Evolutionary conservation across 2,113 vertebrate genomes (phyloP).

Genomic region (Heliornis fulica): DNA sequence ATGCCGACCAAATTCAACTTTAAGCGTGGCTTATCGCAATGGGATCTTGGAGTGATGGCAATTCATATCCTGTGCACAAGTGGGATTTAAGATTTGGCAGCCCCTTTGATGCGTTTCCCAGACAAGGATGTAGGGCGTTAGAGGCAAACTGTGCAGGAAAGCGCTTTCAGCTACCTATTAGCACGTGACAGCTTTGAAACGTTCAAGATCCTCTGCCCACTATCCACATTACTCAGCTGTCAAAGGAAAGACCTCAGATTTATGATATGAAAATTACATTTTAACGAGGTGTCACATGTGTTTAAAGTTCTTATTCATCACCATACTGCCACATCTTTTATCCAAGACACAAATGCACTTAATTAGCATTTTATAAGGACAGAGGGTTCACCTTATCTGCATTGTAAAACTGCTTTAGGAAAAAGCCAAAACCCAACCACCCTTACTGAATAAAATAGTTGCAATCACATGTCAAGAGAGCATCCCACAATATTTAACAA

Average conservation of each 20-base stretch:
- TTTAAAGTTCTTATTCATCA: constrained; percentile 82
- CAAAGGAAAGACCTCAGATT: constrained; percentile 71
- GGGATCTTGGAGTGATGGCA: neutral
- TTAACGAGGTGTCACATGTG: constrained; percentile 80
- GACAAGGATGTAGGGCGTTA: neutral
- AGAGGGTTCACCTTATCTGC: constrained; percentile 63
- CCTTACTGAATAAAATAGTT: neutral
- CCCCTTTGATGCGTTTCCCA: neutral
- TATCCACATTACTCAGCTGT: constrained; percentile 73
- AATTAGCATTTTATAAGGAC: constrained; percentile 78
- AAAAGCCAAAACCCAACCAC: neutral
- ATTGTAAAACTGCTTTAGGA: constrained; percentile 44
- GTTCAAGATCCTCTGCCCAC: constrained; percentile 62
- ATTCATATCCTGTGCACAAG: neutral
- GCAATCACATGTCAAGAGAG: neutral
- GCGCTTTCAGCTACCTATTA: neutral
- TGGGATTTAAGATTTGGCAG: neutral
- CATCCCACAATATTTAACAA: neutral
- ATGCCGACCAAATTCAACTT: neutral
- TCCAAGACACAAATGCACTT: constrained; percentile 56
- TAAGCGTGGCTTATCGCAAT: fast-evolving
- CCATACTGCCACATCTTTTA: constrained; percentile 58
- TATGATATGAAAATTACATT: constrained; percentile 79
- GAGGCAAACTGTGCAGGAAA: neutral
- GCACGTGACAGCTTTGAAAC: constrained; percentile 37